Percentiles rank a stretch among this genome's conserved stretches.
Conservation (phyloP, 2,888 invertebrate species). For the Chromoteleia sp. region DNA sequence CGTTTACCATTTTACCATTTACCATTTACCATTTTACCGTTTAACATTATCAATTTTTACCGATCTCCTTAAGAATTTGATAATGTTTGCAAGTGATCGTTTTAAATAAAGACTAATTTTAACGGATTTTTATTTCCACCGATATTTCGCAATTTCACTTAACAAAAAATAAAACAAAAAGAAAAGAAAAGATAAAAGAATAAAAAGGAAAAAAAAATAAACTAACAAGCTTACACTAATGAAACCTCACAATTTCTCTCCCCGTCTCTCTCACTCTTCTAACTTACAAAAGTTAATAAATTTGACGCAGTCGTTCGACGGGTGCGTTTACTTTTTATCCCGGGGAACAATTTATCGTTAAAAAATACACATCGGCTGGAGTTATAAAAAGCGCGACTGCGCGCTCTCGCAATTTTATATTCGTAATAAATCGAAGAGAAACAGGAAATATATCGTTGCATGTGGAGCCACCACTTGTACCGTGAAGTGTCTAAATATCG, state of each 20-base stretch:
- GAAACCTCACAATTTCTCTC: not conserved
- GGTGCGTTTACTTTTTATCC: conserved; percentile 33
- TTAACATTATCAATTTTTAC: no score
- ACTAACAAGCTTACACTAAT: no score
- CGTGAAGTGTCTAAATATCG: conserved; percentile 75
- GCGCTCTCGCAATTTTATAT: conserved; percentile 53
- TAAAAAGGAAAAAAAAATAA: no score
- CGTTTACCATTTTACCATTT: no score
- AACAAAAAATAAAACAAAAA: no score
- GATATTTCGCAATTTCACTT: no score
- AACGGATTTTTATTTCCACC: no score
- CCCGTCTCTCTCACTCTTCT: not conserved
- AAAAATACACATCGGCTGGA: conserved; percentile 39
- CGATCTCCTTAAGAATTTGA: no score
- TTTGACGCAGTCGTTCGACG: conserved; percentile 20
- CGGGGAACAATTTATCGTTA: conserved; percentile 43
- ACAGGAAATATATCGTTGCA: conserved; percentile 61
- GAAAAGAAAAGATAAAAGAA: no score
- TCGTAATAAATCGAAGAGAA: conserved; percentile 66
- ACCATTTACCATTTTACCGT: no score
- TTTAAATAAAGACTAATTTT: no score
- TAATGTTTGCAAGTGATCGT: no score
- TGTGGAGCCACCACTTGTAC: conserved; percentile 71
- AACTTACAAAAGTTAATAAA: conserved; percentile 50
- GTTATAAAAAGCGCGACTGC: conserved; percentile 24